These are phyloP conservation scores for Chelonia mydas DNA, from an alignment of 2,797 vertebrate species.

Conservation along the genomic window DNA sequence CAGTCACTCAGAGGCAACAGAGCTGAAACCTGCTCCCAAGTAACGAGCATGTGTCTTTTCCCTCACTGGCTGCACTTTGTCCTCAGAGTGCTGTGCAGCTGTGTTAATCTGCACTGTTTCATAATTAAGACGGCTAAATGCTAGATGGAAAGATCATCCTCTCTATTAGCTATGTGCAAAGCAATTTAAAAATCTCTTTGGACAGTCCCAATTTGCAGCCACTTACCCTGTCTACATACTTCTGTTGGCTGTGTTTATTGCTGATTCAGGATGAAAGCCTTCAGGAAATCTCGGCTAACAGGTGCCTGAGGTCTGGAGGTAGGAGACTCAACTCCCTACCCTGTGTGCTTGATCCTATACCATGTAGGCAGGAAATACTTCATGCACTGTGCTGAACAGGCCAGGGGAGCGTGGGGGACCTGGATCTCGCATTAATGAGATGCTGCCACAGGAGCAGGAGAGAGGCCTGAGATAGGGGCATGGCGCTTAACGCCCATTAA, in stretches of 20 bases:
- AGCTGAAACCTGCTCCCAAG: not conserved
- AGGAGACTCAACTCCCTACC: not conserved
- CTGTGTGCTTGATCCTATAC: not conserved
- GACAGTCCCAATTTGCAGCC: fast-evolving
- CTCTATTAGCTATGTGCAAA: not conserved
- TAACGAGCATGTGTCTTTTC: not conserved
- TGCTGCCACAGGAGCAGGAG: not conserved
- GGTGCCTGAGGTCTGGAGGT: not conserved
- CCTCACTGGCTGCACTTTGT: fast-evolving
- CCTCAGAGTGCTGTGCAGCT: not conserved
- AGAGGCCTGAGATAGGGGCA: not conserved
- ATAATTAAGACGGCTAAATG: constrained; percentile 40
- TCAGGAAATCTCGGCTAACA: not conserved
- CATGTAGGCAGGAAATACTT: not conserved
- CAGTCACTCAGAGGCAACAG: not conserved
- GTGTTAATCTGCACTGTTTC: not conserved
- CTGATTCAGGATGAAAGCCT: not conserved
- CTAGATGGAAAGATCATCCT: constrained; percentile 40
- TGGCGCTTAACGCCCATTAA: not conserved
- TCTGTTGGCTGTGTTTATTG: not conserved
- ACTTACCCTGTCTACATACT: fast-evolving
- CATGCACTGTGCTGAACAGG: not conserved
- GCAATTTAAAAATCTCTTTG: not conserved
- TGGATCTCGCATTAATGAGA: not conserved
- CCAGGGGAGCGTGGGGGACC: not conserved